phyloP scores from a whole-genome alignment of 2,797 vertebrate species.

The Pseudochirops cupreus region DNA sequence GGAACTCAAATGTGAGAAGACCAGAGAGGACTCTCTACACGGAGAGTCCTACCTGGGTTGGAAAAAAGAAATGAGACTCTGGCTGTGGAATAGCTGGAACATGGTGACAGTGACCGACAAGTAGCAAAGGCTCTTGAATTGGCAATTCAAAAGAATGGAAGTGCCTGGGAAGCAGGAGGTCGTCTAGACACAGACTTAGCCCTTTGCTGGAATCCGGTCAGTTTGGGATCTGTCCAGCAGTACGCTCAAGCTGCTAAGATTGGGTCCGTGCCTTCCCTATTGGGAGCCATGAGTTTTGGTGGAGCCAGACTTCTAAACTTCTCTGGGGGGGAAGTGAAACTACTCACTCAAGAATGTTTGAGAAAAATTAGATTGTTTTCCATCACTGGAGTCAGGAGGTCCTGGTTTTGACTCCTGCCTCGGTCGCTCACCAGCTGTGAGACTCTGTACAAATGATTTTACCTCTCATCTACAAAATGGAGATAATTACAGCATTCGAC shows the following conservation, averaged over 20 bases:
- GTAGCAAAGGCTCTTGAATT: not conserved
- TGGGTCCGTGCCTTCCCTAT: not conserved
- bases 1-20: not conserved
- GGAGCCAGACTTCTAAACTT: not conserved
- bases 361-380: not conserved
- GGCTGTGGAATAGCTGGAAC: not conserved
- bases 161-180: not conserved
- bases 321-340: not conserved
- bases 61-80: not conserved
- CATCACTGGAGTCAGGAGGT: not conserved
- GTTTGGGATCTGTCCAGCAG: not conserved
- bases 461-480: not conserved
- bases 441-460: not conserved
- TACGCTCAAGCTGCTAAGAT: not conserved
- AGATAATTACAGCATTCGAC: not conserved
- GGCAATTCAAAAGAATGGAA: not conserved
- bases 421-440: not conserved
- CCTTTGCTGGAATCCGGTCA: not conserved
- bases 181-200: conserved; percentile 1
- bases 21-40: not conserved
- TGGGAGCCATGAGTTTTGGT: not conserved
- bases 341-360: not conserved
- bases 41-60: not conserved
- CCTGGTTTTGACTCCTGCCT: not conserved
- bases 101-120: not conserved